Evolutionary conservation across 2,888 invertebrate species (phyloP), one percentile per base, ranked within the genome.

Genomic region (Altica lythri): DNA sequence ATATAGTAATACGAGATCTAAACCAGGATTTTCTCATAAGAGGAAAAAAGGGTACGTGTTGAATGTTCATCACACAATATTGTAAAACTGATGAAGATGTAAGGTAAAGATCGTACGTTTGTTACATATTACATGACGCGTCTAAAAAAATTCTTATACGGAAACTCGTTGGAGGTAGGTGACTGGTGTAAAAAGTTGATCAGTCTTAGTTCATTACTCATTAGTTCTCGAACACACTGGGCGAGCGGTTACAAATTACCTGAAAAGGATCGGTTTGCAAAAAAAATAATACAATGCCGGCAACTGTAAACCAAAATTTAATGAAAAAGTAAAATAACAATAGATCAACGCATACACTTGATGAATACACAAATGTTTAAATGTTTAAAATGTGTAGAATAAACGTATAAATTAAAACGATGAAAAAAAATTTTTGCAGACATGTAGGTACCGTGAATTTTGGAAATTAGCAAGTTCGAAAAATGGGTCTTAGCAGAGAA

Each of bases 121-220:
- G 64, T 61, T 66, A 58, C 63, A 66, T 66, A 64, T 66, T 66
- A 54, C 66, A 66, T 66, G 65, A 64, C 58, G 48, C 37, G 54
- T 50, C 47, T 50, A 52, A 53, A 50, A 57, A 59, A 57, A 57
- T 53, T 53, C 55, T 50, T 59, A 46, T 55, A 55, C 43, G 51
- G 55, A 50, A 35, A 9, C 22, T 34, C 17, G 30, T 44, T 46
- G 42, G 42, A 50, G 55, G 55, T 55, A 55, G 55, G 55, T 55
- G 55, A 55, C 34, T 35, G 13, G 6, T 19, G 42, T 42, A 55
- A 55, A 55, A 55, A 55, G 43, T 51, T 30, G 55, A 55, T 50
- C 55, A 42, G 13, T 16, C 9, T 10, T 40, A 50, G 46, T 55
- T 55, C 51, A 55, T 55, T 55, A 42, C 43, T 32, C 47, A 47